These are phyloP conservation scores for Pinctada fucata DNA, from an alignment of 2,888 invertebrate species.

Conservation along the genomic window DNA sequence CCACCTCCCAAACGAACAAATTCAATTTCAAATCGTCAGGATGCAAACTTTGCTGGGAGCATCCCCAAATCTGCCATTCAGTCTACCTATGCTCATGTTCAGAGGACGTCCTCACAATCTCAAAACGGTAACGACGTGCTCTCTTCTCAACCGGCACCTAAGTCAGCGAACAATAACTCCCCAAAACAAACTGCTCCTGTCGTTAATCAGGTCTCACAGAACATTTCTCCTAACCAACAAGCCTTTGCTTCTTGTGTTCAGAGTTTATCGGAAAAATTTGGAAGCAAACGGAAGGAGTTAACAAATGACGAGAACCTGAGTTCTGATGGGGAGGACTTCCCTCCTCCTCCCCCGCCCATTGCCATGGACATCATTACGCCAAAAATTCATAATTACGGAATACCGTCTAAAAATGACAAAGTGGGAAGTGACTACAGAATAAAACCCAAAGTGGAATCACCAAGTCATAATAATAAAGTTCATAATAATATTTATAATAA, in stretches of 20 bases:
- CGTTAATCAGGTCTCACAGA: neutral
- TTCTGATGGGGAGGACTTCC: conserved; percentile 72
- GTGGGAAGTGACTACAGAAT: conserved; percentile 51
- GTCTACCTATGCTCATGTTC: conserved; percentile 5
- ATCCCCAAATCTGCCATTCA: conserved; percentile 40
- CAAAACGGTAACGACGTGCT: neutral
- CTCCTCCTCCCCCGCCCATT: conserved; percentile 72
- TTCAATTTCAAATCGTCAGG: conserved; percentile 68
- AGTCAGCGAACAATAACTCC: conserved; percentile 50
- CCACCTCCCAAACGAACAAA: conserved; percentile 79
- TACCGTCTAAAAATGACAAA: conserved; percentile 62
- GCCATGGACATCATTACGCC: conserved; percentile 73
- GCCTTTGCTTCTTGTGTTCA: conserved; percentile 76
- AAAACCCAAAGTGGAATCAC: conserved; percentile 52
- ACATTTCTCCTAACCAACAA: conserved; percentile 54
- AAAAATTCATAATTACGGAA: conserved; percentile 71
- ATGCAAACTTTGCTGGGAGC: conserved; percentile 38
- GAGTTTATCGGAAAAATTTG: conserved; percentile 69
- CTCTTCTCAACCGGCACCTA: conserved; percentile 42
- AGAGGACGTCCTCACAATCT: conserved; percentile 2
- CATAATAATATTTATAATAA: neutral
- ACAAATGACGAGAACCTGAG: conserved; percentile 63
- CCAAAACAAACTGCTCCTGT: conserved; percentile 30
- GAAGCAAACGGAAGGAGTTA: conserved; percentile 70
- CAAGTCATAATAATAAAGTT: conserved; percentile 43